These are phyloP conservation scores for Cherax destructor DNA, from an alignment of 1,140 invertebrate genomes.

Conservation along the genomic window DNA sequence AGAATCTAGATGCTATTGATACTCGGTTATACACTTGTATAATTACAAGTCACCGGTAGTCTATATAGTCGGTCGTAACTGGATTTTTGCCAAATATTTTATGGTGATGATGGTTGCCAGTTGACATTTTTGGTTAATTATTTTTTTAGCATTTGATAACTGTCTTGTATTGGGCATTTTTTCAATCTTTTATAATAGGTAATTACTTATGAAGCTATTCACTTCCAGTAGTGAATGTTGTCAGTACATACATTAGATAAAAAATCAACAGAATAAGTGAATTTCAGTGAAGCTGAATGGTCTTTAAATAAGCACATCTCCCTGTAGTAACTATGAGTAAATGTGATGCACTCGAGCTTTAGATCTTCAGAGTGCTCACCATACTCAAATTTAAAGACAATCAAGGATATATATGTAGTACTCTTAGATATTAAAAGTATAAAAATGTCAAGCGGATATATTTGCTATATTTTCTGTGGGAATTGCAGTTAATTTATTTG, in stretches of 20 bases:
- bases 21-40: neutral
- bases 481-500: neutral
- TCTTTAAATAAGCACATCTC: neutral
- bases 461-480: neutral
- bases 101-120: neutral
- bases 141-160: neutral
- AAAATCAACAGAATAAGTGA: neutral
- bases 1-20: conserved; percentile 5
- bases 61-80: neutral
- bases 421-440: neutral
- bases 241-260: neutral
- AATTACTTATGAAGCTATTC: neutral
- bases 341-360: neutral
- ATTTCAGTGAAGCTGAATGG: neutral
- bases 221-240: neutral
- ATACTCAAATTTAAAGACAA: neutral
- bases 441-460: neutral
- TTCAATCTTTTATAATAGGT: neutral
- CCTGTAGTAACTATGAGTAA: neutral
- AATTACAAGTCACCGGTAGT: neutral
- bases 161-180: neutral
- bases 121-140: neutral
- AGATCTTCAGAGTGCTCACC: neutral
- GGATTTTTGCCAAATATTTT: conserved; percentile 7
- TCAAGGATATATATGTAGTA: neutral